These are phyloP conservation scores for Leptinotarsa defecta DNA, from an alignment of 1,140 invertebrate species.

Conservation along the genomic window DNA sequence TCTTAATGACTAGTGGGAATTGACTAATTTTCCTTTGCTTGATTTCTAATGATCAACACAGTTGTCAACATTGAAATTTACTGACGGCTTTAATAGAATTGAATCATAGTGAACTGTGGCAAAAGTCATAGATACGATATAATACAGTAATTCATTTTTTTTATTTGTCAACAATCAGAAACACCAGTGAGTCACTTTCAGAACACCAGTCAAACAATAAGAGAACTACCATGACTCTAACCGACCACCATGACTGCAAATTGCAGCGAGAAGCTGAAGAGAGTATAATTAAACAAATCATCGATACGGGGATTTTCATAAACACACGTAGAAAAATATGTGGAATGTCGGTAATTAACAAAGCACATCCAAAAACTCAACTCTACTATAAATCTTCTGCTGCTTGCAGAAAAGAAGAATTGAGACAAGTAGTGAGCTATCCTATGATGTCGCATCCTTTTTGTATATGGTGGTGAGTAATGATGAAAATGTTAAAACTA, in stretches of 20 bases:
- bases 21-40: no score
- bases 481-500: background rate
- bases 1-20: no score
- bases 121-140: no score
- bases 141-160: no score
- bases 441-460: slow-evolving; percentile 37
- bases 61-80: no score
- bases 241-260: slow-evolving; percentile 4
- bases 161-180: no score
- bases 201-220: no score
- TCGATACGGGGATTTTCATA: slow-evolving; percentile 39
- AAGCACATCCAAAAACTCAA: slow-evolving; percentile 33
- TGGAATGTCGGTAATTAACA: slow-evolving; percentile 32
- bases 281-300: slow-evolving; percentile 22
- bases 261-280: background rate
- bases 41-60: no score
- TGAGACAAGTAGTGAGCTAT: slow-evolving; percentile 28
- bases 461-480: slow-evolving; percentile 28
- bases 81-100: no score
- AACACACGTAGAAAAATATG: slow-evolving; percentile 30
- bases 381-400: slow-evolving; percentile 34
- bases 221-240: background rate
- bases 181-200: no score
- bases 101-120: no score
- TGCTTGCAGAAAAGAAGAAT: slow-evolving; percentile 37